Conservation (phyloP, 30 jellyfish, hydroid and myxozoan genomes). For the Calvadosia cruxmelitensis region DNA sequence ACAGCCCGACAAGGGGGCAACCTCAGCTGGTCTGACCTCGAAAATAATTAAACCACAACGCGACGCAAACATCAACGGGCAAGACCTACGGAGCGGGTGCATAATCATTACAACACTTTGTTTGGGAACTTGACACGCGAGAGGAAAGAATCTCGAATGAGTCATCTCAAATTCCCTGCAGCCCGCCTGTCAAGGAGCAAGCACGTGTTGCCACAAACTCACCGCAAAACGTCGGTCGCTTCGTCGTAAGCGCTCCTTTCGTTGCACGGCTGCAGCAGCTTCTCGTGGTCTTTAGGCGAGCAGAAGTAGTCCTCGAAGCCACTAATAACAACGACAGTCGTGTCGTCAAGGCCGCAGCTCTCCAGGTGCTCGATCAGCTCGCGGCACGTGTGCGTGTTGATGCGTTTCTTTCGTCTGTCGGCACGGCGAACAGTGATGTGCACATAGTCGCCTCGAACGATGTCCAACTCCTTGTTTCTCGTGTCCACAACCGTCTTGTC, state of each 20-base stretch:
- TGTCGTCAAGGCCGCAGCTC: slow-evolving; percentile 29
- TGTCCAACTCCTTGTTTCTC: slow-evolving; percentile 30
- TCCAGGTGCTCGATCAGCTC: slow-evolving; percentile 54
- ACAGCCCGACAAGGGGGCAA: too few relatives aligned
- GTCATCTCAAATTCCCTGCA: too few relatives aligned
- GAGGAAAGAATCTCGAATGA: too few relatives aligned
- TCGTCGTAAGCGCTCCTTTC: slow-evolving; percentile 45
- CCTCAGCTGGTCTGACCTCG: too few relatives aligned
- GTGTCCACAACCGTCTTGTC: not conserved
- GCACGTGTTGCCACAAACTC: too few relatives aligned
- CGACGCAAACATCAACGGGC: too few relatives aligned
- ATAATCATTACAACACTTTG: too few relatives aligned
- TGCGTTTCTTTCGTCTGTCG: slow-evolving; percentile 32
- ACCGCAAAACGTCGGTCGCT: slow-evolving; percentile 57
- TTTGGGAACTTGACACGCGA: too few relatives aligned
- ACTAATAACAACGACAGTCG: slow-evolving; percentile 40
- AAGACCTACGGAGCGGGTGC: too few relatives aligned
- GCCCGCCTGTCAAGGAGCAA: too few relatives aligned
- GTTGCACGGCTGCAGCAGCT: slow-evolving; percentile 28
- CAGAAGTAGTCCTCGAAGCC: slow-evolving; percentile 84
- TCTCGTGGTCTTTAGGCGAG: slow-evolving; percentile 39
- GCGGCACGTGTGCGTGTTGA: slow-evolving; percentile 61
- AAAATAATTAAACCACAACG: too few relatives aligned
- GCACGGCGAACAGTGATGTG: slow-evolving; percentile 31
- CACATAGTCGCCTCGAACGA: slow-evolving; percentile 35